phyloP scores from a whole-genome alignment of 2,113 vertebrate genomes.

The Suricata suricatta region DNA sequence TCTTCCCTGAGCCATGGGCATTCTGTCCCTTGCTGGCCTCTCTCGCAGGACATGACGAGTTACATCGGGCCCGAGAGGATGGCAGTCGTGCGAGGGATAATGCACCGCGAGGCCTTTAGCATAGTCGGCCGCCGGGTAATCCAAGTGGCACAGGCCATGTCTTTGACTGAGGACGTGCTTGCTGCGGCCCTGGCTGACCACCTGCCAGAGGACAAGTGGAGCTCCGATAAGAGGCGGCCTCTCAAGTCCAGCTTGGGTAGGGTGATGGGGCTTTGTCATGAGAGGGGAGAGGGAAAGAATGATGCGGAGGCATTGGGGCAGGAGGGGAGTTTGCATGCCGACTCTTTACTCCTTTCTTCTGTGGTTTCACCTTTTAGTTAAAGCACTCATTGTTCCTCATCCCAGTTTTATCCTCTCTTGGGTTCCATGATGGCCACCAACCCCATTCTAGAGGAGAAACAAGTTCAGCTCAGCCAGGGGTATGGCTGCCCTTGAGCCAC shows the following conservation, averaged over 20 bases:
- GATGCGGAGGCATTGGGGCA: neutral
- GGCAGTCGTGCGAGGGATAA: constrained; percentile 82
- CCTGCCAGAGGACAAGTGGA: constrained; percentile 85
- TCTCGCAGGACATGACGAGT: constrained; percentile 84
- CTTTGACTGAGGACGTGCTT: constrained; percentile 91
- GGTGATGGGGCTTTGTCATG: neutral
- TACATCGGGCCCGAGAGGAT: constrained; percentile 92
- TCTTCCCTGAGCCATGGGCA: neutral
- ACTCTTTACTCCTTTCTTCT: neutral
- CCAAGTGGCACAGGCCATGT: constrained; percentile 90
- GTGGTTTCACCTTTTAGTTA: neutral
- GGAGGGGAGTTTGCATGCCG: neutral
- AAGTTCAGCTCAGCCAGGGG: neutral
- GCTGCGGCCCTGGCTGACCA: constrained; percentile 89
- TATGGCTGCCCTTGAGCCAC: neutral
- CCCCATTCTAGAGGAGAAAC: neutral
- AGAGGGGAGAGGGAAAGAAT: neutral
- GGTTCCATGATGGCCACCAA: neutral
- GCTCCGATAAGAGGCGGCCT: constrained; percentile 90
- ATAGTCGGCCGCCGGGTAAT: constrained; percentile 83
- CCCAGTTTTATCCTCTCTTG: neutral
- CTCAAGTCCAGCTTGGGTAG: constrained; percentile 96
- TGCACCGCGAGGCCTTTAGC: constrained; percentile 70
- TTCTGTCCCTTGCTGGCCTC: neutral
- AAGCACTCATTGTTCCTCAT: neutral